Conservation (phyloP, 2,888 invertebrate genomes). For the Netelia inedita region DNA sequence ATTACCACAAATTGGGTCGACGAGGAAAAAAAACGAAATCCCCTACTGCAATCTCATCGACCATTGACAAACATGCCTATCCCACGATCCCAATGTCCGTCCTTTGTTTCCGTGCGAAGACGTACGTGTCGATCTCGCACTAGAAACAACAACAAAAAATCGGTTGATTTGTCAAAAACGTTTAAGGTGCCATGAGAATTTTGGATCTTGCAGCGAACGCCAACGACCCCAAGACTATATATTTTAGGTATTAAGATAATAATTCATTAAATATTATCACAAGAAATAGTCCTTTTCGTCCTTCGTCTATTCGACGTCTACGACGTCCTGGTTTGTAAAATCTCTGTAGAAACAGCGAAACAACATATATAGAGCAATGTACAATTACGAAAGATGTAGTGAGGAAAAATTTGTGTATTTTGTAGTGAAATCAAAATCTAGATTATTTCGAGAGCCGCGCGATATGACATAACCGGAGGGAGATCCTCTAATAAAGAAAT, state of each 20-base stretch:
- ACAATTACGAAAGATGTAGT: background rate
- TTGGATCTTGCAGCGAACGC: conserved; percentile 25
- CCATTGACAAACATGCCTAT: too few relatives aligned
- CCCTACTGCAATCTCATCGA: too few relatives aligned
- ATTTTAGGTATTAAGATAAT: conserved; percentile 11
- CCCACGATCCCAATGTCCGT: too few relatives aligned
- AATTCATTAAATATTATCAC: background rate
- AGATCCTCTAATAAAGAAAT: conserved; percentile 55
- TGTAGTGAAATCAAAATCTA: conserved; percentile 50
- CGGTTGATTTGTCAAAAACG: conserved; percentile 1
- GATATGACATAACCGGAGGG: conserved; percentile 24
- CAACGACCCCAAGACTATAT: conserved; percentile 36
- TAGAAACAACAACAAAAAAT: background rate
- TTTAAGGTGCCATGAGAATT: conserved; percentile 40
- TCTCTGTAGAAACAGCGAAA: background rate
- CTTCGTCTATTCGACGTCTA: background rate
- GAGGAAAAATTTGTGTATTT: conserved; percentile 37
- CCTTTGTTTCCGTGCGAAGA: too few relatives aligned
- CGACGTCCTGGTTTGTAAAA: background rate
- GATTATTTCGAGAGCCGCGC: conserved; percentile 37
- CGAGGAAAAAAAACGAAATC: background rate
- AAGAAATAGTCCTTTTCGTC: background rate
- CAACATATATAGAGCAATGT: background rate
- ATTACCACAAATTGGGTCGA: background rate
- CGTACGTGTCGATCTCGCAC: too few relatives aligned